Conservation (phyloP, 2,113 vertebrate species). For the Gymnarchus niloticus region DNA sequence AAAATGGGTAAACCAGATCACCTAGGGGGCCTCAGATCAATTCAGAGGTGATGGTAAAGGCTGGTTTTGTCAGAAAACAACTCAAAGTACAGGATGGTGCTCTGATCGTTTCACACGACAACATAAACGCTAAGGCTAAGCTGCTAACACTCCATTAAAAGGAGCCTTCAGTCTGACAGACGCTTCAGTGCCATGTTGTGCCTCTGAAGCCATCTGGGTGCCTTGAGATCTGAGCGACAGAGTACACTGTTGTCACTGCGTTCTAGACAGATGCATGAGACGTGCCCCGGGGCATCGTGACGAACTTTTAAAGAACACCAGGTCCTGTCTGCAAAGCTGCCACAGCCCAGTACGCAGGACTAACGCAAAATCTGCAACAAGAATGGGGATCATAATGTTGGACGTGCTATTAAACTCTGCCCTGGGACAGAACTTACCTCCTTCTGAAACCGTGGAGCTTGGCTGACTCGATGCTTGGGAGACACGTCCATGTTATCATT, state of each 20-base stretch:
- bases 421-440: conserved; percentile 68
- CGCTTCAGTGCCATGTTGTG: background rate
- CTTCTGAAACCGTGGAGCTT: conserved; percentile 73
- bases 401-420: background rate
- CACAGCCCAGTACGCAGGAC: background rate
- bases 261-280: background rate
- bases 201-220: too few relatives aligned
- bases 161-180: background rate
- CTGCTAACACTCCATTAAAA: background rate
- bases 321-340: too few relatives aligned
- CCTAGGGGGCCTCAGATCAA: background rate
- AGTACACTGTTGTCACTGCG: background rate
- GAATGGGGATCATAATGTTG: too few relatives aligned
- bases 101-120: background rate
- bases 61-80: background rate
- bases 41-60: background rate
- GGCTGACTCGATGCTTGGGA: conserved; percentile 69
- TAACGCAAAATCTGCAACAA: background rate
- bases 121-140: background rate
- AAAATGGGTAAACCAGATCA: background rate
- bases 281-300: background rate
- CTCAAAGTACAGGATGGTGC: background rate
- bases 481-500: conserved; percentile 74
- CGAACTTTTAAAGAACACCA: too few relatives aligned
- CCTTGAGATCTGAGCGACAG: background rate